Evolutionary conservation across 2,888 invertebrate genomes (phyloP), one percentile per base, ranked within the genome.

Genomic region (Nomada lathburiana): DNA sequence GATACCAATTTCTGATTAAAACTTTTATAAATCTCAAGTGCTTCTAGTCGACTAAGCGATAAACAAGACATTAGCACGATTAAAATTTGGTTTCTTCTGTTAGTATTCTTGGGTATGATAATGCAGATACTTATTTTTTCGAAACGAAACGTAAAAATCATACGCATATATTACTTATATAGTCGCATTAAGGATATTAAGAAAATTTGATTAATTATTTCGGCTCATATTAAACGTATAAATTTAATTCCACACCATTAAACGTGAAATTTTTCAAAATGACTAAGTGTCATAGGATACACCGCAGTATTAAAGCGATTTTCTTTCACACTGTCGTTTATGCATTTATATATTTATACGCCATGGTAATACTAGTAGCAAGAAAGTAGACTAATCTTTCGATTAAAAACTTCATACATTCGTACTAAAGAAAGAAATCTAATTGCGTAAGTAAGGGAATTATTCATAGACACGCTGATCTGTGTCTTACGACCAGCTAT

Each of bases 251-350:
- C 44, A 29, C 42, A 42, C 3, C 63, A 29, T 75, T 53, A 10
- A 57, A 42, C 47, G 13, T 65, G 62, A 50, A 44, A 18, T 52
- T 59, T 73, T 52, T 18, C 13, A 11, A 53, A 53, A 23, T 26
- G 59, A 62, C 29, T 60, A 44, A 55, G 59, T 72, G 26, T 75
- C 50, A 23, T 63, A 57, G 10, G 10, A 67, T 47, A 67, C 29
- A 65, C 42, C 73, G 60, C 82, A 86, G 86, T 86, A 86, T 86
- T 86, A 86, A 65, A 63, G 36, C 23, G 47, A 65, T 70, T 74
- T 67, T 47, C 50, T 72, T 78, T 83, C 72, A 69, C 63, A 70
- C 50, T 73, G 67, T 67, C 57, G 20, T 63, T 78, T n/a, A 78
- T 18, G 70, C 73, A 81, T 79, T 81, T 76, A 78, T 52, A 76